Percentiles rank a stretch among this genome's conserved stretches.
phyloP scores from a whole-genome alignment of 2,888 invertebrate species.

The Agriotes lineatus region DNA sequence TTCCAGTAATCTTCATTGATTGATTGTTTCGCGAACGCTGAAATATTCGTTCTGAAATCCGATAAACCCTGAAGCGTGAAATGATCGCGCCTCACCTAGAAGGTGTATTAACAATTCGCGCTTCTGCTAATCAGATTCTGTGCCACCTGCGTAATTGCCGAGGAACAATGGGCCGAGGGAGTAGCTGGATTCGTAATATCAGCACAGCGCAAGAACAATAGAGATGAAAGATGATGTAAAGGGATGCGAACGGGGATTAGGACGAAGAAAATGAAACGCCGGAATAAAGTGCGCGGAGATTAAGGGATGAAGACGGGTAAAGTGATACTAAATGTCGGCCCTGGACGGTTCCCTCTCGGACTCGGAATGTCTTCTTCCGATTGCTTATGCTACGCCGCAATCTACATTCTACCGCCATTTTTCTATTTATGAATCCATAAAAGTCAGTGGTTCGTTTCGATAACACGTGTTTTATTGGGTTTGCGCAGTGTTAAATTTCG shows the following conservation, averaged over 20 bases:
- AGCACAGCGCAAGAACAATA: constrained; percentile 52
- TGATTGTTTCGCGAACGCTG: constrained; percentile 41
- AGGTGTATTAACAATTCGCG: constrained; percentile 53
- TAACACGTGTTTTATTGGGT: constrained; percentile 40
- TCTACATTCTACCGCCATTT: constrained; percentile 39
- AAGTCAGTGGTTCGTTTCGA: constrained; percentile 40
- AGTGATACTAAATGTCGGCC: constrained; percentile 43
- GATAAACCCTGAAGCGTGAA: constrained; percentile 41
- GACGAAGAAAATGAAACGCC: constrained; percentile 54
- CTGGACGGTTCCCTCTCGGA: constrained; percentile 23
- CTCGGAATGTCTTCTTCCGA: constrained; percentile 16
- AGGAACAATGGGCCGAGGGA: constrained; percentile 51
- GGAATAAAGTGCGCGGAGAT: constrained; percentile 54
- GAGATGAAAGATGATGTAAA: constrained; percentile 56
- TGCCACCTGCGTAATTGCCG: constrained; percentile 55
- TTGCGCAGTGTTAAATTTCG: constrained; percentile 28
- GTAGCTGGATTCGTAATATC: constrained; percentile 50
- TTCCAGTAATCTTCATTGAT: constrained; percentile 42
- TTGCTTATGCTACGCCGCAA: constrained; percentile 24
- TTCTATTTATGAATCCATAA: constrained; percentile 40
- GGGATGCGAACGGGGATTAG: constrained; percentile 53
- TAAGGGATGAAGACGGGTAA: constrained; percentile 51
- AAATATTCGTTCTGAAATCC: constrained; percentile 41
- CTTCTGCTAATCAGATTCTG: constrained; percentile 55
- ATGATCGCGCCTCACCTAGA: constrained; percentile 37